Evolutionary conservation across 2,797 vertebrate species (phyloP).

Genomic region (Sebastes minor): DNA sequence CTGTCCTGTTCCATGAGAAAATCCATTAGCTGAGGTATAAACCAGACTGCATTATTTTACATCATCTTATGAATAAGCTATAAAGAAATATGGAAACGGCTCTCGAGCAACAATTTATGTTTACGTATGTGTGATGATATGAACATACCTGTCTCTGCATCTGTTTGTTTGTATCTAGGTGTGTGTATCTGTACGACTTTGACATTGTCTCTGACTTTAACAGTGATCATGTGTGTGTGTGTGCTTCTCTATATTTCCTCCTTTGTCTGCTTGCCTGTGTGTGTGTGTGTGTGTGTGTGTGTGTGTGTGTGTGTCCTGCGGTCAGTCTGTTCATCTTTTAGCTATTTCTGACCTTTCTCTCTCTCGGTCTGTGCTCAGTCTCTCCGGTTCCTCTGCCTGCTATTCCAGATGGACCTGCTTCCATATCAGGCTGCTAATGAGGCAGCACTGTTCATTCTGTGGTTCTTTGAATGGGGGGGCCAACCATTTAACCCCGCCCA

Average conservation of each 20-base stretch:
- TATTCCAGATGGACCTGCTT: conserved; percentile 53
- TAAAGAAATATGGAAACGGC: background rate
- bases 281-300: background rate
- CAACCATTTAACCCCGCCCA: conserved; percentile 66
- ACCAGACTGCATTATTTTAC: background rate
- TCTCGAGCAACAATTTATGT: background rate
- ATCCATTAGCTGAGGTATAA: background rate
- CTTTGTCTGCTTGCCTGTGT: background rate
- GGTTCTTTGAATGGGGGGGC: conserved; percentile 51
- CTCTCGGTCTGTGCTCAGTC: conserved; percentile 9
- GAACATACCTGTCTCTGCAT: background rate
- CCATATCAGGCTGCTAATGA: conserved; percentile 62
- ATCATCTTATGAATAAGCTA: background rate
- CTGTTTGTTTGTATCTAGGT: background rate
- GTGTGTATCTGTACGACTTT: background rate
- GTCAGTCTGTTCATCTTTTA: conserved; percentile 40
- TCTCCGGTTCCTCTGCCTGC: conserved; percentile 29
- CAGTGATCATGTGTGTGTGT: background rate
- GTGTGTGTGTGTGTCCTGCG: background rate
- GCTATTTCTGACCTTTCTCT: conserved; percentile 10
- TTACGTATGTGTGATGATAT: background rate
- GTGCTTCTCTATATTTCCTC: background rate
- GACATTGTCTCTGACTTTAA: background rate
- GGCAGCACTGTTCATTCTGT: conserved; percentile 48
- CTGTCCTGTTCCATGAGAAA: background rate